Evolutionary conservation across 1,140 invertebrate species (phyloP).

Genomic region (Apis laboriosa): DNA sequence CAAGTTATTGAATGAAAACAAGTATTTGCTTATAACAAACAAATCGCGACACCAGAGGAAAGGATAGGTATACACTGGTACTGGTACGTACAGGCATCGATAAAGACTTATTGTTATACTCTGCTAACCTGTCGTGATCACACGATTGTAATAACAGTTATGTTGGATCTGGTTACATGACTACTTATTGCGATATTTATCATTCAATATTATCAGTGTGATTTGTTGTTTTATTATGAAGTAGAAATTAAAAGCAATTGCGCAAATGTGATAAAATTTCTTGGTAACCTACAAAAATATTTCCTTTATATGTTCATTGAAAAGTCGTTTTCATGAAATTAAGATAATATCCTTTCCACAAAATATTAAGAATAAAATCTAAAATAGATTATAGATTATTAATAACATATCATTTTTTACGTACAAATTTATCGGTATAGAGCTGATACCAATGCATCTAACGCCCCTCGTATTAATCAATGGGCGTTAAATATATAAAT

Average conservation of each 20-base stretch:
- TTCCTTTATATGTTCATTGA: neutral
- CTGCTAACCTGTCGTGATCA: neutral
- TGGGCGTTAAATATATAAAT: neutral
- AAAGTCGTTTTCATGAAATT: too few relatives aligned
- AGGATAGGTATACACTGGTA: neutral
- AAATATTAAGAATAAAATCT: too few relatives aligned
- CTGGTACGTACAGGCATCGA: constrained; percentile 4
- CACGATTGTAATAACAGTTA: neutral
- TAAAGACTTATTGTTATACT: constrained; percentile 9
- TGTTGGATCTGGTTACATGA: neutral
- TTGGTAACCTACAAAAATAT: rapidly evolving
- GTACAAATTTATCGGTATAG: constrained; percentile 2
- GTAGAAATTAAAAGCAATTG: neutral
- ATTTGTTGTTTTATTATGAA: too few relatives aligned
- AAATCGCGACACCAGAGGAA: neutral
- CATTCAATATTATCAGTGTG: neutral
- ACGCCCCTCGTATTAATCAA: constrained; percentile 42
- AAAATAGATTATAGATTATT: too few relatives aligned
- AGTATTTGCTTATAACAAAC: neutral
- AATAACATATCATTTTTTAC: neutral
- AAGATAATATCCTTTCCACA: too few relatives aligned
- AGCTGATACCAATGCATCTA: neutral
- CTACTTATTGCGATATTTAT: neutral
- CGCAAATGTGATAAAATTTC: neutral
- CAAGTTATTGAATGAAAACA: neutral